These are phyloP conservation scores for Yponomeuta sedellus DNA, from an alignment of 2,888 invertebrate species.

Conservation along the genomic window DNA sequence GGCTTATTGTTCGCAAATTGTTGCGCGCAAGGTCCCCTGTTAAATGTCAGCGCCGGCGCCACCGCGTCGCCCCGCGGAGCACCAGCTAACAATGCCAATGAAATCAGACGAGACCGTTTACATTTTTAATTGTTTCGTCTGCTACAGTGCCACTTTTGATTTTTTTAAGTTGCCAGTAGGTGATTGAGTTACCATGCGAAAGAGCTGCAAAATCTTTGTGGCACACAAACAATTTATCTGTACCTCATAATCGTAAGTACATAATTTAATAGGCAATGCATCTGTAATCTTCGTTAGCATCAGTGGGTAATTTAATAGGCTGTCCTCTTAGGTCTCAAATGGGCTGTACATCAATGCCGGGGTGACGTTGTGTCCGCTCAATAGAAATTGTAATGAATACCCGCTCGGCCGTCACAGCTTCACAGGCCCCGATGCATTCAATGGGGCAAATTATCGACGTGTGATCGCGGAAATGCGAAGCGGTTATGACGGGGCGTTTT, in stretches of 20 bases:
- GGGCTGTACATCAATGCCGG: conserved; percentile 52
- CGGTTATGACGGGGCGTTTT: conserved; percentile 43
- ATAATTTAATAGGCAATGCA: conserved; percentile 34
- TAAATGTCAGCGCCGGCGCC: conserved; percentile 69
- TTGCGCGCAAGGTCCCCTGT: conserved; percentile 56
- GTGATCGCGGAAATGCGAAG: conserved; percentile 38
- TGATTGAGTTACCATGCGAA: not conserved
- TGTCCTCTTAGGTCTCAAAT: conserved; percentile 48
- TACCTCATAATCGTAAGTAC: conserved; percentile 37
- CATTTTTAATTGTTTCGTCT: conserved; percentile 13
- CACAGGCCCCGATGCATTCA: conserved; percentile 36
- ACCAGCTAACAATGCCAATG: conserved; percentile 14
- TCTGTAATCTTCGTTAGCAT: conserved; percentile 12
- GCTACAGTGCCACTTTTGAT: not conserved
- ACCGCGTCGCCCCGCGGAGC: conserved; percentile 26
- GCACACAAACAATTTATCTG: conserved; percentile 12
- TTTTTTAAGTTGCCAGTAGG: not conserved
- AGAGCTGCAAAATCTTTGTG: not conserved
- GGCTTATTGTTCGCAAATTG: conserved; percentile 63
- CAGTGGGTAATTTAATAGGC: conserved; percentile 35
- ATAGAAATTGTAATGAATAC: conserved; percentile 55
- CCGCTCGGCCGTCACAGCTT: conserved; percentile 18
- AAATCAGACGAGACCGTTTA: conserved; percentile 25
- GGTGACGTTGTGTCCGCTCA: conserved; percentile 36
- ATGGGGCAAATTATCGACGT: conserved; percentile 40